A percentile compares a stretch with the other conserved stretches of the same genome.
These are phyloP conservation scores for Champsocephalus esox DNA, from an alignment of 2,797 vertebrate species.

Conservation along the genomic window DNA sequence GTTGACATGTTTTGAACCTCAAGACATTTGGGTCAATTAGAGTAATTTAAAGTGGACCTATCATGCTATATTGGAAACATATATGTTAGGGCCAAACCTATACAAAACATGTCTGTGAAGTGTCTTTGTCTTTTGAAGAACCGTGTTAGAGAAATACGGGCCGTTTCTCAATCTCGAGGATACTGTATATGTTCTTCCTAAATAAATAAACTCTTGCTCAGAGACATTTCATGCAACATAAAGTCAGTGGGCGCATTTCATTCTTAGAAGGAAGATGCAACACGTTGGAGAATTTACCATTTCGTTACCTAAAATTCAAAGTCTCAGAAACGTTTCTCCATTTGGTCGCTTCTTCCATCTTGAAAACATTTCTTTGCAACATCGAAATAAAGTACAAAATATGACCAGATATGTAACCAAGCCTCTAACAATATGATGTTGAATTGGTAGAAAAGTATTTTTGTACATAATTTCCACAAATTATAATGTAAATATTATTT, in stretches of 20 bases:
- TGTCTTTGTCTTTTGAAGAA: too few relatives aligned
- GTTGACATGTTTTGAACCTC: not conserved
- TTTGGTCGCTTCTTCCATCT: too few relatives aligned
- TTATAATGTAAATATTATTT: not conserved
- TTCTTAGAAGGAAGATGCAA: not conserved
- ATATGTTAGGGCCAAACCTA: too few relatives aligned
- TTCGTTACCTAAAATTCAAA: too few relatives aligned
- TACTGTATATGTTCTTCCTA: not conserved
- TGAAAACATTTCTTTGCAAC: too few relatives aligned
- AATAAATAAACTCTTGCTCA: not conserved
- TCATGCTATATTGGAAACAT: too few relatives aligned
- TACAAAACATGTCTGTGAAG: too few relatives aligned
- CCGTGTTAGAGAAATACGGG: too few relatives aligned
- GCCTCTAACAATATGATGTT: not conserved
- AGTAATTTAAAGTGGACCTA: too few relatives aligned
- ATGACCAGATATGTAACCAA: not conserved
- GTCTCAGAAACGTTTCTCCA: too few relatives aligned
- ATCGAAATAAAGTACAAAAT: not conserved
- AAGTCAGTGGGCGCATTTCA: not conserved
- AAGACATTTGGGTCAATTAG: not conserved
- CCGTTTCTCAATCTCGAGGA: too few relatives aligned
- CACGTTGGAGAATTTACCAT: not conserved
- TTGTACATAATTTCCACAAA: too few relatives aligned
- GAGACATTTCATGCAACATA: not conserved
- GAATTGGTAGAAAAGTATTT: not conserved